Percentiles rank a stretch among this genome's conserved stretches.
Evolutionary conservation across 2,888 invertebrate genomes (phyloP).

Genomic region (Ethmia dodecea): DNA sequence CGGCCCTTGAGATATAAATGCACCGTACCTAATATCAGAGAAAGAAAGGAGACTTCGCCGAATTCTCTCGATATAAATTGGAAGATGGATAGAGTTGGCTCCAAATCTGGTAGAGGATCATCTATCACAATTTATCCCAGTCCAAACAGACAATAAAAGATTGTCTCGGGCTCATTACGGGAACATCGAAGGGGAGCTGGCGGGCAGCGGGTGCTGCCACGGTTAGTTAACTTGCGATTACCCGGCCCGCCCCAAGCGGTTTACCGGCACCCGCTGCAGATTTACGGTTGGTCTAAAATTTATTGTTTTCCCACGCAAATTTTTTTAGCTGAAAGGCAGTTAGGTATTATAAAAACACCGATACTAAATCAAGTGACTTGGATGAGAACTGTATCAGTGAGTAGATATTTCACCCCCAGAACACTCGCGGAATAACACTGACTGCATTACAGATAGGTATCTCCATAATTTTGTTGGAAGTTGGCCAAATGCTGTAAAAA

Average conservation of each 20-base stretch:
- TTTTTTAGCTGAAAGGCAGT: too few species aligned
- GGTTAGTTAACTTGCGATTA: constrained; percentile 51
- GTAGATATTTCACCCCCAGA: too few species aligned
- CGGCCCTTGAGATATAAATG: constrained; percentile 30
- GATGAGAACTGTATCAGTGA: too few species aligned
- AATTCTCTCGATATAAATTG: constrained; percentile 44
- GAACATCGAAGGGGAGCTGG: constrained; percentile 18
- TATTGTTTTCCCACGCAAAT: too few species aligned
- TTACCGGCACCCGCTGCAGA: constrained; percentile 22
- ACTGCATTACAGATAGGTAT: background rate
- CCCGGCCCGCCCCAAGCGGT: constrained; percentile 17
- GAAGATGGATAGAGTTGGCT: constrained; percentile 46
- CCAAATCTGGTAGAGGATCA: constrained; percentile 51
- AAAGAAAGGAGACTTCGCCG: constrained; percentile 31
- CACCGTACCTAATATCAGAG: constrained; percentile 34
- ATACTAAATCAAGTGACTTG: too few species aligned
- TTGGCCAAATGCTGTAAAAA: constrained; percentile 28
- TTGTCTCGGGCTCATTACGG: constrained; percentile 57
- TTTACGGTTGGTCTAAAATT: constrained; percentile 28
- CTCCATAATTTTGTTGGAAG: constrained; percentile 29
- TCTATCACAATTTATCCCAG: constrained; percentile 69
- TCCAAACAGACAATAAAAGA: constrained; percentile 64
- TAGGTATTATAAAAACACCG: too few species aligned
- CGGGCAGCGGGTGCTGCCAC: constrained; percentile 27
- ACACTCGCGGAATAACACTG: too few species aligned